phyloP scores from a whole-genome alignment of 1,140 invertebrate species.

The Aphaenogaster ashmeadi region DNA sequence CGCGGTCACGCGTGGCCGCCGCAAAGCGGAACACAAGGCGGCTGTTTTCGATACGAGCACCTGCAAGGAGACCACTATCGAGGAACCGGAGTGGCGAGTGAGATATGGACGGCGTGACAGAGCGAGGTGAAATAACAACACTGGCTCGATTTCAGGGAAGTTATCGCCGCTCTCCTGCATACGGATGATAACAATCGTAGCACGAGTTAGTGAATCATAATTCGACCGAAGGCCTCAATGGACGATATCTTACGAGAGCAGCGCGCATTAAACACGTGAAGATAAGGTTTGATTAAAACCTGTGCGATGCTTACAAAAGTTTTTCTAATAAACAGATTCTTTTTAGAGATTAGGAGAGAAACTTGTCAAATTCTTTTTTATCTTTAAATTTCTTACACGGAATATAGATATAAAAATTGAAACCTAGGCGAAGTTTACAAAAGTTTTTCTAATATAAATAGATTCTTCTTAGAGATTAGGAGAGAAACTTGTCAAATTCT shows the following conservation, averaged over 20 bases:
- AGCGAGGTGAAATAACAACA: slow-evolving; percentile 41
- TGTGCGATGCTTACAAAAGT: background rate
- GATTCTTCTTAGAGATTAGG: background rate
- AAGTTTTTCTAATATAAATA: background rate
- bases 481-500: background rate
- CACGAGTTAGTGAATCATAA: background rate
- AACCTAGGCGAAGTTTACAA: background rate
- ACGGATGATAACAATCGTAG: slow-evolving; percentile 2
- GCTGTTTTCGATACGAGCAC: slow-evolving; percentile 41
- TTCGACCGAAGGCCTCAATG: no score
- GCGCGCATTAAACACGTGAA: background rate
- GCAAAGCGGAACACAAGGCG: background rate
- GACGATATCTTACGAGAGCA: background rate
- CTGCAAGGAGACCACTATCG: slow-evolving; percentile 12
- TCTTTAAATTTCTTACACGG: no score
- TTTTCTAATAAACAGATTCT: background rate
- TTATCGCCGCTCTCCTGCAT: background rate
- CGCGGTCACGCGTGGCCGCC: slow-evolving; percentile 25
- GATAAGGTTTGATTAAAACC: background rate
- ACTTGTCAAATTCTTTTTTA: no score
- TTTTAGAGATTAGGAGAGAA: background rate
- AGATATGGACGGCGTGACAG: slow-evolving; percentile 13
- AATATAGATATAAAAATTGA: background rate
- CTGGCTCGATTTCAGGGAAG: slow-evolving; percentile 26
- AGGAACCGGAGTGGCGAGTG: background rate